Evolutionary conservation across 2,113 vertebrate species (phyloP).

Genomic region (Amphiprion percula): DNA sequence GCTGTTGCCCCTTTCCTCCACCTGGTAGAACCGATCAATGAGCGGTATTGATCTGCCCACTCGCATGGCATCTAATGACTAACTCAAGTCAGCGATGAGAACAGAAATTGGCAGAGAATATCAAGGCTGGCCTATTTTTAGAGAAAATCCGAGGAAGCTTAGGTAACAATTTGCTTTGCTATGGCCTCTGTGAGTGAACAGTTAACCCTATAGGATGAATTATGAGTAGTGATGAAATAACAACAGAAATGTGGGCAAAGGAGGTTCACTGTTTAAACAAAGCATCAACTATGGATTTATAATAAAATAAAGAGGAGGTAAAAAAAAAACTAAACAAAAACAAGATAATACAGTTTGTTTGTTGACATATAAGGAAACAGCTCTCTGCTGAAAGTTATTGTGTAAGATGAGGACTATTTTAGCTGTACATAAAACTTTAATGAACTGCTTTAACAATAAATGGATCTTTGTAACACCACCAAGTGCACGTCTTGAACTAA

Average conservation of each 20-base stretch:
- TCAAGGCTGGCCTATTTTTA: constrained; percentile 44
- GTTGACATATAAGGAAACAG: background rate
- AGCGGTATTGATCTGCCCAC: constrained; percentile 65
- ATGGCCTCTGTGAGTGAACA: constrained; percentile 21
- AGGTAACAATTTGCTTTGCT: constrained; percentile 36
- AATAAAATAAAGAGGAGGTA: background rate
- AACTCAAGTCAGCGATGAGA: constrained; percentile 60
- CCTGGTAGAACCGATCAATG: constrained; percentile 69
- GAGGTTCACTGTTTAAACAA: background rate
- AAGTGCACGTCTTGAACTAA: no score
- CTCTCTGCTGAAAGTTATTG: background rate
- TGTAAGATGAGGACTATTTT: background rate
- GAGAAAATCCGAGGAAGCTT: constrained; percentile 37
- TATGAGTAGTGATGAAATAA: constrained; percentile 23
- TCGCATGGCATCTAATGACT: constrained; percentile 62
- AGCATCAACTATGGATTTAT: background rate
- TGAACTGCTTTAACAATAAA: background rate
- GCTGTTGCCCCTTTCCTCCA: constrained; percentile 49
- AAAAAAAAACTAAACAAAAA: background rate
- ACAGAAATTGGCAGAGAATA: constrained; percentile 58
- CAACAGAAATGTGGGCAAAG: constrained; percentile 11
- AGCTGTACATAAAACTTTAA: background rate
- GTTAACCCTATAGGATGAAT: constrained; percentile 29
- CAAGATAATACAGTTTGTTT: background rate
- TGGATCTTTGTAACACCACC: background rate